A percentile compares a stretch with the other conserved stretches of the same genome.
Evolutionary conservation across 2,888 invertebrate genomes (phyloP).

Genomic region (Cryptops parisi): DNA sequence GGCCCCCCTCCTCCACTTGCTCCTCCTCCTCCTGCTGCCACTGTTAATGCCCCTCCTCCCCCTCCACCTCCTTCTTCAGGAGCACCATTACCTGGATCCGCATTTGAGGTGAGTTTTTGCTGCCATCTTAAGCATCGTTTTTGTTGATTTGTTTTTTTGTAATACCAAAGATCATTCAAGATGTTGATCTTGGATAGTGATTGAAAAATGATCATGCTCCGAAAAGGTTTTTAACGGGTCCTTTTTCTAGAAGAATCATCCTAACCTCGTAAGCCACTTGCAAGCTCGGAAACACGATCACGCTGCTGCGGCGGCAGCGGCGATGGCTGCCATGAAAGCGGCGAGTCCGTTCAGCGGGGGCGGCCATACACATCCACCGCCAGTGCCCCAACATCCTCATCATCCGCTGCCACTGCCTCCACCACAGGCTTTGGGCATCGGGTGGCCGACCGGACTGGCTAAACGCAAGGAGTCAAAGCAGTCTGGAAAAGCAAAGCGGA

Average conservation of each 20-base stretch:
- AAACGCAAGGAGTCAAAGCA: slow-evolving; percentile 14
- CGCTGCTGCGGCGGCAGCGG: slow-evolving; percentile 10
- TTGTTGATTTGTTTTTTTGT: no score
- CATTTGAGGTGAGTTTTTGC: slow-evolving; percentile 11
- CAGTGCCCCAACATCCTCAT: slow-evolving; percentile 9
- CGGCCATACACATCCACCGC: slow-evolving; percentile 1
- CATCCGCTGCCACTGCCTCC: slow-evolving; percentile 9
- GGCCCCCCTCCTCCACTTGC: neutral
- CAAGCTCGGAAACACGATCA: slow-evolving; percentile 11
- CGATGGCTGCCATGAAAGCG: slow-evolving; percentile 11
- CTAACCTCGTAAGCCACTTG: slow-evolving; percentile 12
- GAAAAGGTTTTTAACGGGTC: neutral
- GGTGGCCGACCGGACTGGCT: slow-evolving; percentile 9
- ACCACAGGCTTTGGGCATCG: slow-evolving; percentile 10
- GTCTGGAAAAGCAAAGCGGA: slow-evolving; percentile 14
- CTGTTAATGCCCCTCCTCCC: no score
- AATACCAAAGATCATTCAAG: no score
- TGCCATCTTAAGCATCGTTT: no score
- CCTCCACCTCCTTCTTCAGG: no score
- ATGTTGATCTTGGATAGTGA: no score
- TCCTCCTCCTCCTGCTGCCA: no score
- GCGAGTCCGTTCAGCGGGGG: slow-evolving; percentile 7
- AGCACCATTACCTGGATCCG: slow-evolving; percentile 8
- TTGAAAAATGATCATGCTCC: no score
- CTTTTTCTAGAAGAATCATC: slow-evolving; percentile 9